A percentile compares a stretch with the other conserved stretches of the same genome.
phyloP scores from a whole-genome alignment of 1,140 invertebrate genomes.

The Drosophila orosa region DNA sequence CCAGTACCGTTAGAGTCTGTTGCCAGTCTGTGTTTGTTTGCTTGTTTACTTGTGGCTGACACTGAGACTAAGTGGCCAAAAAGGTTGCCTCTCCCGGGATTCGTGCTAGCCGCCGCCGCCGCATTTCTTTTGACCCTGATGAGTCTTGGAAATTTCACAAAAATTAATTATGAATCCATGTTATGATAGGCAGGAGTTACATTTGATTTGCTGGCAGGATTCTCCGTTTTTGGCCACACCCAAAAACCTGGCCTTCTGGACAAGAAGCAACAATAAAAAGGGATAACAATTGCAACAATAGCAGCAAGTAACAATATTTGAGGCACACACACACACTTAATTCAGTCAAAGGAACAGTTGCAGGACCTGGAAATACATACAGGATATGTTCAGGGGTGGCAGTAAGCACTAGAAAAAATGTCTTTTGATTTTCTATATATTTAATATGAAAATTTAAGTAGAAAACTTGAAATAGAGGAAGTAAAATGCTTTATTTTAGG shows the following conservation, averaged over 20 bases:
- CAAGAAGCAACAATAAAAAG: slow-evolving; percentile 62
- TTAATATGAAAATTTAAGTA: background rate
- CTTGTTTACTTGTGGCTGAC: slow-evolving; percentile 44
- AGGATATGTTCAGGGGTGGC: slow-evolving; percentile 11
- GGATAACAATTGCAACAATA: slow-evolving; percentile 71
- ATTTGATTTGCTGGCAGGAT: slow-evolving; percentile 25
- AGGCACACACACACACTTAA: slow-evolving; percentile 18
- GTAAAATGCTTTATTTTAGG: no score
- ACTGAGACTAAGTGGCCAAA: slow-evolving; percentile 79
- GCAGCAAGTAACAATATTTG: slow-evolving; percentile 51
- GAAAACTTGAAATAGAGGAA: no score
- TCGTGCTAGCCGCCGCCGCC: slow-evolving; percentile 19
- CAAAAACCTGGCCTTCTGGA: background rate
- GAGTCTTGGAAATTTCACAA: slow-evolving; percentile 78
- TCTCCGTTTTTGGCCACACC: slow-evolving; percentile 22
- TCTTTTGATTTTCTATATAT: no score
- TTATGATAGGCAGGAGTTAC: slow-evolving; percentile 40
- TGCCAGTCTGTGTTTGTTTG: slow-evolving; percentile 32
- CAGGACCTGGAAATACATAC: slow-evolving; percentile 8
- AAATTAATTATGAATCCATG: slow-evolving; percentile 78
- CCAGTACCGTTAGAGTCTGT: slow-evolving; percentile 32
- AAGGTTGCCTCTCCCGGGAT: slow-evolving; percentile 77
- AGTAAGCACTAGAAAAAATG: background rate
- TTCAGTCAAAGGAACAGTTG: slow-evolving; percentile 48
- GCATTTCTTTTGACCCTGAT: slow-evolving; percentile 49